Conservation (phyloP, 92 coral and sea anemone genomes). For the Palythoa caribaeorum region DNA sequence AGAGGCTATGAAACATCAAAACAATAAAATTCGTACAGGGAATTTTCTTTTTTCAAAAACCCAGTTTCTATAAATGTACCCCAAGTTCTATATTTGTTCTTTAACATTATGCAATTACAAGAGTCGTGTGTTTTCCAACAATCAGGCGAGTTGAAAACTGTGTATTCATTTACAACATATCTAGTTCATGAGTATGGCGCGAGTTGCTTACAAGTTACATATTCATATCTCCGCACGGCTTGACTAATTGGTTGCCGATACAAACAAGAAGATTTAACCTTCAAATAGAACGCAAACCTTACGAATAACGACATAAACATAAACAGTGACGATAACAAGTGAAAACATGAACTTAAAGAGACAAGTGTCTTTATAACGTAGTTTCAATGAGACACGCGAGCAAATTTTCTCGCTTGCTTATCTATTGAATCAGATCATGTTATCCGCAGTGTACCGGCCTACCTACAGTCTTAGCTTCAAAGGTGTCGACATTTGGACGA, state of each 20-base stretch:
- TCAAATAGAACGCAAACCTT: neutral
- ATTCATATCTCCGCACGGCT: neutral
- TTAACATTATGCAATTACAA: too few species aligned
- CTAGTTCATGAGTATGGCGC: neutral
- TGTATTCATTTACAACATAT: neutral
- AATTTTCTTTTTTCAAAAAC: neutral
- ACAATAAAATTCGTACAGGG: neutral
- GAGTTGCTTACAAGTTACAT: neutral
- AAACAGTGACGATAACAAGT: neutral
- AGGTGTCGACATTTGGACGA: neutral
- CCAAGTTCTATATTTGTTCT: neutral
- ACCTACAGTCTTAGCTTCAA: neutral
- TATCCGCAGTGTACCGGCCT: too few species aligned
- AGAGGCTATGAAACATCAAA: neutral
- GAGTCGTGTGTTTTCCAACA: neutral
- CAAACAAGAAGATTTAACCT: neutral
- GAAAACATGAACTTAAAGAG: conserved; percentile 9
- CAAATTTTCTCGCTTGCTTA: neutral
- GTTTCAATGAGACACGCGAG: conserved; percentile 19
- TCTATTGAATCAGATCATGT: neutral
- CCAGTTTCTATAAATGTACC: neutral
- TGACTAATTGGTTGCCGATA: neutral
- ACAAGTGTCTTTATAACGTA: neutral
- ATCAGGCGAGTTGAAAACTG: neutral
- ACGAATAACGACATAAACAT: neutral